These are phyloP conservation scores for Coptotermes formosanus DNA, from an alignment of 1,140 invertebrate genomes.

Conservation along the genomic window DNA sequence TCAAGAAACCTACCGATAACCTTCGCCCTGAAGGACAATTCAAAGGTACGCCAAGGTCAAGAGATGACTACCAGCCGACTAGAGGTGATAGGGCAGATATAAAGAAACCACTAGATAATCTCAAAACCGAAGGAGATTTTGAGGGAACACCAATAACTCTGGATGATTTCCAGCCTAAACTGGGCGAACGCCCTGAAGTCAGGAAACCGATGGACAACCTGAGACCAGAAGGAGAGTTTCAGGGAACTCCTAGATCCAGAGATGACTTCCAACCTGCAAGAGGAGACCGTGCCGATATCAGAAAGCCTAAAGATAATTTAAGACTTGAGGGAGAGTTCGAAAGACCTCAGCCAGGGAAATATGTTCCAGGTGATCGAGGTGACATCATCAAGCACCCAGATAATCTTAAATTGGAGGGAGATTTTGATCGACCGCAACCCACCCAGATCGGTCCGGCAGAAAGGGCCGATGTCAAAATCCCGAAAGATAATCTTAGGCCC, in stretches of 20 bases:
- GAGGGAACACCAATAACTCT: slow-evolving; percentile 47
- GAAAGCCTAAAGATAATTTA: slow-evolving; percentile 55
- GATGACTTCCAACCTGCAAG: slow-evolving; percentile 44
- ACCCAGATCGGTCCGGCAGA: slow-evolving; percentile 40
- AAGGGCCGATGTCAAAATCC: slow-evolving; percentile 43
- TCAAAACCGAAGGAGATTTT: slow-evolving; percentile 40
- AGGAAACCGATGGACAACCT: slow-evolving; percentile 48
- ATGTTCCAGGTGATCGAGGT: slow-evolving; percentile 45
- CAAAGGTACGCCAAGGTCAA: slow-evolving; percentile 49
- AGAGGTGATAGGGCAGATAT: slow-evolving; percentile 60
- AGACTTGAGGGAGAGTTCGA: slow-evolving; percentile 61
- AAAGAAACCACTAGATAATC: slow-evolving; percentile 47
- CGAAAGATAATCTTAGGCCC: slow-evolving; percentile 49
- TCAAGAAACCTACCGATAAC: slow-evolving; percentile 62
- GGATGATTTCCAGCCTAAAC: slow-evolving; percentile 43
- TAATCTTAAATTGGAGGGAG: slow-evolving; percentile 55
- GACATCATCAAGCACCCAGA: slow-evolving; percentile 51
- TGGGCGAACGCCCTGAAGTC: neutral
- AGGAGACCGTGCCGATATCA: slow-evolving; percentile 49
- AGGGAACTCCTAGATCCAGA: slow-evolving; percentile 49
- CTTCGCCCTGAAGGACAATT: slow-evolving; percentile 62
- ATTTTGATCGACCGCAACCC: slow-evolving; percentile 42
- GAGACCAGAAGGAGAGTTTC: slow-evolving; percentile 35
- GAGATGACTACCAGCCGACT: slow-evolving; percentile 57
- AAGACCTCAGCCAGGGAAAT: slow-evolving; percentile 39